phyloP scores from a whole-genome alignment of 2,888 invertebrate species.

The Napeogenes inachia region DNA sequence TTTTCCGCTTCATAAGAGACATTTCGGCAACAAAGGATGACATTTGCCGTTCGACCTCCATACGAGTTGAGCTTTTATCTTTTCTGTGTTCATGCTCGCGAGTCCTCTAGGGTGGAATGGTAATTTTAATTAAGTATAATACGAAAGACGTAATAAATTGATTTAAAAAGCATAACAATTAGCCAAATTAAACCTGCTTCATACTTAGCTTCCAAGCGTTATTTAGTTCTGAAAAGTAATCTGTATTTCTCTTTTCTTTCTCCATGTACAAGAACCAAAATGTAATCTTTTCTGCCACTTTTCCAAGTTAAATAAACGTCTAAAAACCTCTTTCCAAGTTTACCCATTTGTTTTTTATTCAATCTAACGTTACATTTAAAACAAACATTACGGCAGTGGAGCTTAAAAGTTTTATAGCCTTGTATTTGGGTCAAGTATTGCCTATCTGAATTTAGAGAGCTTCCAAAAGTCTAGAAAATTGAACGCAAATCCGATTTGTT shows the following conservation, averaged over 20 bases:
- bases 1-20: slow-evolving; percentile 6
- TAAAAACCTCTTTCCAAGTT: too few species aligned
- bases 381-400: slow-evolving; percentile 37
- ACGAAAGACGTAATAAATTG: too few species aligned
- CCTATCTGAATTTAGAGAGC: slow-evolving; percentile 50
- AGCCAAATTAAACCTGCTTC: too few species aligned
- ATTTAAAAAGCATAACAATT: too few species aligned
- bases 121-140: slow-evolving; percentile 71
- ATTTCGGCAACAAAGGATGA: slow-evolving; percentile 11
- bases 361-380: slow-evolving; percentile 34
- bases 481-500: slow-evolving; percentile 71
- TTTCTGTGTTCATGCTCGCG: slow-evolving; percentile 44
- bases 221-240: too few species aligned
- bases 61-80: slow-evolving; percentile 14
- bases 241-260: too few species aligned
- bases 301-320: too few species aligned
- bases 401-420: slow-evolving; percentile 49
- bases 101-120: slow-evolving; percentile 56
- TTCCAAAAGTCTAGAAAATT: slow-evolving; percentile 69
- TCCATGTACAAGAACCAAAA: too few species aligned
- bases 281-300: too few species aligned
- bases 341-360: slow-evolving; percentile 52
- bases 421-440: slow-evolving; percentile 58
- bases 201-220: too few species aligned
- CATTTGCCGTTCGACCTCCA: slow-evolving; percentile 17